Base-by-base conservation (phyloP, 2,113 vertebrate species). In the Genyomyrus donnyi region DNA sequence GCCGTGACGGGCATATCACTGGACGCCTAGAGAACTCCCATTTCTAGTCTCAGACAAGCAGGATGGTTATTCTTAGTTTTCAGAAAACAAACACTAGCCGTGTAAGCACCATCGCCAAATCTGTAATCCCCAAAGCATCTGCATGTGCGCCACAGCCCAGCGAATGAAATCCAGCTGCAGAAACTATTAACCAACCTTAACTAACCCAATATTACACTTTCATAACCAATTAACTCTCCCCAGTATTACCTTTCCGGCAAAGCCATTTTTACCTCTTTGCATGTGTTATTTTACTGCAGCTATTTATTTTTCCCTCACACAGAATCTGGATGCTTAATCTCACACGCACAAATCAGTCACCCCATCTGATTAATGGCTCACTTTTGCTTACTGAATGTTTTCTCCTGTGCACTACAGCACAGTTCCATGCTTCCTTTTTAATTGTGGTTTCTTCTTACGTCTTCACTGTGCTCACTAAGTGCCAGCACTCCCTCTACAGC, bases 151-250 rank as follows among this genome's bases (percentile, higher is more conserved):
- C 92, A 91, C 92, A 91, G 84, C 31, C 45, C 31, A 48, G 87
- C 91, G 90, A 91, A 91, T 89, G 77, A 58, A 86, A 88, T 92
- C 35, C 39, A 89, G 88, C 89, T 86, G 52, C 93, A 91, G 92
- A 91, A 88, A 58, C 88, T 91, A 91, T 91, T 91, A 88, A 19
- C 46, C n/a, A 21, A 66, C 80, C 50, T 27, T 42, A 53, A 53
- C 27, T 91, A 90, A 92, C 91, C 90, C 91, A 80, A 42, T 80
- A 80, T 42, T 80, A 80, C 35, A 80, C 31, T 80, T 80, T 80
- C 74, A 39, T 19, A 80, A 80, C 74, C 74, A 42, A 80, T 80
- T 80, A 19, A 13, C 74, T 80, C 74, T 80, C 31, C 56, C 35
- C 35, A 42, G 31, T 42, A 80, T 31, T 42, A 80, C 74, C 35